Base-by-base conservation (phyloP, 2,113 vertebrate species). In the Amazona vittata region DNA sequence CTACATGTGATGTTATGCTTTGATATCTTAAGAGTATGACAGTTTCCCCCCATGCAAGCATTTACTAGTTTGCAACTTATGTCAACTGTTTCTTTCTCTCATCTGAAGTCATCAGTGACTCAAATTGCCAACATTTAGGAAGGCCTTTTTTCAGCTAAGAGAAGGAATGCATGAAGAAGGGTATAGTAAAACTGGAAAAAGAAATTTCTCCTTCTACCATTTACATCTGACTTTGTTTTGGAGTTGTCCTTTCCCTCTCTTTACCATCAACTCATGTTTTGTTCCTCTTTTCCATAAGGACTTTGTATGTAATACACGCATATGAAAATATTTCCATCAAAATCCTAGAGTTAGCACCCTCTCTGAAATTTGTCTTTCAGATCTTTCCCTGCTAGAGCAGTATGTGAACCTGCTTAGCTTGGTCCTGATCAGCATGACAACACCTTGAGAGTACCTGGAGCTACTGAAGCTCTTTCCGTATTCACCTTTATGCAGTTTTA, bases 291-390 rank as follows among this genome's bases (percentile, higher is more conserved):
- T 81, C 64, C 12, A 11, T 22, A 55, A 55, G 46, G 12, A 44
- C 31, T 62, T 80, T 41, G 10, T 55, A 62, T 0, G 0, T 57
- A 64, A 41, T 67, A 28, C n/a, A 76, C 26, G 50, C 2, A 1
- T 28, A 49, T 16, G 2, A 74, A 77, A 86, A 39, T 50, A 35
- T 26, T 83, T 67, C 26, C 10, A n/a, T 67, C n/a, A 49, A n/a
- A 81, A 59, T 59, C 8, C 28, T 50, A 3, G 80, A 74, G 4
- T 64, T 31, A 37, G 49, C 17, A 50, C 8, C 11, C 31, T 65
- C 6, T 77, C 46, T 82, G 74, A 70, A 75, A 75, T 68, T 24
- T 77, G 13, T 35, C 50, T 49, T 77, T 68, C 46, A 75, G 68
- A 44, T 77, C 44, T 62, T 75, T 77, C 22, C 2, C 37, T 80